These are phyloP conservation scores for Prietella phreatophila DNA, from an alignment of 2,113 vertebrate species.

Conservation along the genomic window DNA sequence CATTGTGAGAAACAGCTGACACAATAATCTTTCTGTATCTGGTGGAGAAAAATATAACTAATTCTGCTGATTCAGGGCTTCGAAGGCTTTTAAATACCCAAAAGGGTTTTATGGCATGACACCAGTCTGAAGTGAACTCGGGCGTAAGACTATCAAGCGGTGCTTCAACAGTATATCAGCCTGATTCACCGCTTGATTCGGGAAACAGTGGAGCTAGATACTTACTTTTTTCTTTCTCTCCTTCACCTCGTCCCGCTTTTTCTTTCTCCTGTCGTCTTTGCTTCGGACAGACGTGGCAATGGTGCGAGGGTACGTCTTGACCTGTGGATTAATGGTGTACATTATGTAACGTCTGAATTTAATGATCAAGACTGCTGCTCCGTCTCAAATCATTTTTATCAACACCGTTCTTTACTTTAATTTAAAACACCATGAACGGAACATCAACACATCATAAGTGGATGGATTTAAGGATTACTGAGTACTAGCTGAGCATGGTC, in stretches of 20 bases:
- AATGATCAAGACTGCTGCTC: not conserved
- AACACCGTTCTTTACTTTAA: not conserved
- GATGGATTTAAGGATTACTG: not conserved
- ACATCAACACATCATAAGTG: not conserved
- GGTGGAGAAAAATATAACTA: too few species aligned
- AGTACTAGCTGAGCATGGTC: not conserved
- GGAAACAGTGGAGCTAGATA: not conserved
- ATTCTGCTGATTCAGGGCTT: not conserved
- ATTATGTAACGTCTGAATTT: not conserved
- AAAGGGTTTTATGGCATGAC: not conserved
- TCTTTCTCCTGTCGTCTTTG: slow-evolving; percentile 83
- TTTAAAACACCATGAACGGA: not conserved
- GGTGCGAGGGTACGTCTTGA: slow-evolving; percentile 82
- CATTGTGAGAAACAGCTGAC: not conserved
- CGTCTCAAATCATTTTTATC: not conserved
- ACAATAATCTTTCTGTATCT: not conserved
- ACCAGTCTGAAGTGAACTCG: not conserved
- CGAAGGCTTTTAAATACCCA: not conserved
- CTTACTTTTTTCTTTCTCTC: slow-evolving; percentile 81
- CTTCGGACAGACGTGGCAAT: slow-evolving; percentile 82
- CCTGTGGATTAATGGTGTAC: slow-evolving; percentile 50
- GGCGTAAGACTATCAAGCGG: not conserved
- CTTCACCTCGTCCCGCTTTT: slow-evolving; percentile 77
- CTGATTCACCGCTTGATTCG: not conserved
- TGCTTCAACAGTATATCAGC: not conserved